phyloP scores from a whole-genome alignment of 2,888 invertebrate species.

The Herminia tarsipennalis region DNA sequence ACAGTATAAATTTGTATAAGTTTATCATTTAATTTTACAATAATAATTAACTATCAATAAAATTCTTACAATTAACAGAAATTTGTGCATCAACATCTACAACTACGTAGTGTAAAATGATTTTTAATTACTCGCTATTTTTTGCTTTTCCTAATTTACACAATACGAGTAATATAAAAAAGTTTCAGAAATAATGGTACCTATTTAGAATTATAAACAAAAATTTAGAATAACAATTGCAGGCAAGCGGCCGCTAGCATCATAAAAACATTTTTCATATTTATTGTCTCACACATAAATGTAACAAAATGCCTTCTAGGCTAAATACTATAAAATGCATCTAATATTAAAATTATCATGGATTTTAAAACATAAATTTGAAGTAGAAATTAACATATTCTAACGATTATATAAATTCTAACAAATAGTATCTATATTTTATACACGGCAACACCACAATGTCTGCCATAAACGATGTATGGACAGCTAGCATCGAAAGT shows the following conservation, averaged over 20 bases:
- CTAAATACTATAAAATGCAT: slow-evolving; percentile 12
- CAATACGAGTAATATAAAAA: slow-evolving; percentile 34
- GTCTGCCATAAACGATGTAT: too few species aligned
- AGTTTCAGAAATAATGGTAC: slow-evolving; percentile 19
- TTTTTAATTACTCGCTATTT: slow-evolving; percentile 57
- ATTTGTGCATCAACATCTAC: slow-evolving; percentile 80
- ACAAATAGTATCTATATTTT: not conserved
- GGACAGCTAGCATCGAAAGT: slow-evolving; percentile 1
- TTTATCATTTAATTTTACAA: slow-evolving; percentile 52
- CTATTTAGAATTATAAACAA: slow-evolving; percentile 8
- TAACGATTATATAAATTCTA: slow-evolving; percentile 4
- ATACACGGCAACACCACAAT: not conserved
- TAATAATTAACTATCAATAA: slow-evolving; percentile 48
- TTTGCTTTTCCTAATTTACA: slow-evolving; percentile 50
- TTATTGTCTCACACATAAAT: slow-evolving; percentile 10
- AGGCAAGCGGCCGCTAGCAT: slow-evolving; percentile 1
- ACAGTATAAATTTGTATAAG: slow-evolving; percentile 47
- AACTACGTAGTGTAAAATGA: slow-evolving; percentile 70
- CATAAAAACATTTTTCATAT: slow-evolving; percentile 4
- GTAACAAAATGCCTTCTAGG: slow-evolving; percentile 26
- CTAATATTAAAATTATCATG: too few species aligned
- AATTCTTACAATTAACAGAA: slow-evolving; percentile 63
- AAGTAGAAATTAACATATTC: not conserved
- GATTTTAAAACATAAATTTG: not conserved
- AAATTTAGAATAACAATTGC: slow-evolving; percentile 1